These are phyloP conservation scores for Melieria picta DNA, from an alignment of 2,888 invertebrate genomes.

Conservation along the genomic window DNA sequence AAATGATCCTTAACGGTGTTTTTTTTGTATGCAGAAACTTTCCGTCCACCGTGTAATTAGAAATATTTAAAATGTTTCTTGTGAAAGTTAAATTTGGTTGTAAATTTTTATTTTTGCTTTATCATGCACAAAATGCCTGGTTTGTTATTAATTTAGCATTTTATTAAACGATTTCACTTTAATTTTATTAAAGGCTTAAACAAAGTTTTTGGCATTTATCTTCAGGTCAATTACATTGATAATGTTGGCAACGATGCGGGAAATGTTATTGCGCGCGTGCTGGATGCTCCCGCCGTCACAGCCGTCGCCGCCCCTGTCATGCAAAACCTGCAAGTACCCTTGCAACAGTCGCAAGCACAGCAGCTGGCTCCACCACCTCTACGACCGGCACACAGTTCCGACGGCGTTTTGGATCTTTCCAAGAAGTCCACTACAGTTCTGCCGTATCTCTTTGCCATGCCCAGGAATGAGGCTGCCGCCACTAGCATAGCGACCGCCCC, in stretches of 20 bases:
- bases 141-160: too few species aligned
- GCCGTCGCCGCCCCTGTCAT: slow-evolving; percentile 23
- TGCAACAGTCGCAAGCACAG: slow-evolving; percentile 13
- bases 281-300: slow-evolving; percentile 36
- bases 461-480: slow-evolving; percentile 1
- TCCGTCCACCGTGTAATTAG: too few species aligned
- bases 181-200: not conserved
- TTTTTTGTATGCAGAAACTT: too few species aligned
- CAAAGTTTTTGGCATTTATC: slow-evolving; percentile 1
- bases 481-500: not conserved
- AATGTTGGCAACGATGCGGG: slow-evolving; percentile 41
- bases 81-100: too few species aligned
- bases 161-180: too few species aligned
- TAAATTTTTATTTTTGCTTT: too few species aligned
- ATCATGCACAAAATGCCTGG: too few species aligned
- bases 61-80: too few species aligned
- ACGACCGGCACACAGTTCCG: slow-evolving; percentile 34
- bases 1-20: too few species aligned
- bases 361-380: slow-evolving; percentile 32
- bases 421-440: slow-evolving; percentile 28
- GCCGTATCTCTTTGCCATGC: not conserved
- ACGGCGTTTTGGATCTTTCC: slow-evolving; percentile 42
- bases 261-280: slow-evolving; percentile 46
- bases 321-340: not conserved
- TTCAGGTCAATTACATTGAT: slow-evolving; percentile 48